A percentile compares a stretch with the other conserved stretches of the same genome.
phyloP scores from a whole-genome alignment of 2,113 vertebrate genomes.

The Amia ocellicauda region DNA sequence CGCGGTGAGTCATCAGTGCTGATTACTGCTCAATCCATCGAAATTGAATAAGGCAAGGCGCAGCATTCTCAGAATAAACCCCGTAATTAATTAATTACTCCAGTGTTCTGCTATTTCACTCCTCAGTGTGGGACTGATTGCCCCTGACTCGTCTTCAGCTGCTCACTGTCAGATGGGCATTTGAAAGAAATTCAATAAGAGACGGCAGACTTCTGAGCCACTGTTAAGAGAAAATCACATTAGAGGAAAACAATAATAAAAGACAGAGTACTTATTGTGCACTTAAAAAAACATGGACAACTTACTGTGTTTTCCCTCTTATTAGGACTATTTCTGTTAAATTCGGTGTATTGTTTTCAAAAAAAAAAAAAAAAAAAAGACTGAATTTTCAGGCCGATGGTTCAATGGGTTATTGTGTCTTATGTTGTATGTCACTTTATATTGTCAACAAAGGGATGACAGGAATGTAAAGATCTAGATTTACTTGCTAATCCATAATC shows the following conservation, averaged over 20 bases:
- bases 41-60: constrained; percentile 61
- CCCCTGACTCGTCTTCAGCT: constrained; percentile 33
- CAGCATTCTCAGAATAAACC: constrained; percentile 58
- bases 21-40: constrained; percentile 59
- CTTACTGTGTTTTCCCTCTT: too few relatives aligned
- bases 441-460: too few relatives aligned
- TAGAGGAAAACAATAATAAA: background rate
- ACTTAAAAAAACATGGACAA: too few relatives aligned
- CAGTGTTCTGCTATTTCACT: constrained; percentile 57
- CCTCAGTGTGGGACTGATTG: constrained; percentile 50
- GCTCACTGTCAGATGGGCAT: background rate
- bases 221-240: background rate
- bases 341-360: too few relatives aligned
- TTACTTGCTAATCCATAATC: too few relatives aligned
- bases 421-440: too few relatives aligned
- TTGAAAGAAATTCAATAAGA: background rate
- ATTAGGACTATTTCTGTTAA: too few relatives aligned
- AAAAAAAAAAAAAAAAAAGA: too few relatives aligned
- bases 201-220: too few relatives aligned
- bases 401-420: too few relatives aligned
- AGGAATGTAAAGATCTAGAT: too few relatives aligned
- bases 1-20: constrained; percentile 17
- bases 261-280: background rate
- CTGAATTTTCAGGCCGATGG: too few relatives aligned
- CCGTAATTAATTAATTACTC: constrained; percentile 66